phyloP scores from a whole-genome alignment of 2,888 invertebrate genomes.

The Sinotaia quadrata region DNA sequence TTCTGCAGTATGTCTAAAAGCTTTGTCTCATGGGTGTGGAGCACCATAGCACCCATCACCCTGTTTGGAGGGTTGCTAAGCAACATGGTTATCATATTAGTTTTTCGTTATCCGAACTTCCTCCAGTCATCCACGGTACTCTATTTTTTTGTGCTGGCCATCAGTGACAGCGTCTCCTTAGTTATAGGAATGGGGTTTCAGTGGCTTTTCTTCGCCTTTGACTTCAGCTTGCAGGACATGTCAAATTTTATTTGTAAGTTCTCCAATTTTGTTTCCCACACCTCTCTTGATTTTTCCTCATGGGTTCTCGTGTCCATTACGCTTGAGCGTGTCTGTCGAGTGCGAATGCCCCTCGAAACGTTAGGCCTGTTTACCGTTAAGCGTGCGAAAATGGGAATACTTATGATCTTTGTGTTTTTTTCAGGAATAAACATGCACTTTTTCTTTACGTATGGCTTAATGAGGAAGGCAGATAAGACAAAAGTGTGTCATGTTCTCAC shows the following conservation, averaged over 20 bases:
- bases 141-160: constrained; percentile 16
- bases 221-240: constrained; percentile 2
- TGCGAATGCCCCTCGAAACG: constrained; percentile 3
- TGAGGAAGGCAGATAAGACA: not conserved
- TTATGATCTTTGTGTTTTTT: not conserved
- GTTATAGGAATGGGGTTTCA: not conserved
- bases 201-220: constrained; percentile 10
- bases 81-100: constrained; percentile 15
- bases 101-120: constrained; percentile 12
- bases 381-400: not conserved
- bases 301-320: constrained; percentile 24
- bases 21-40: constrained; percentile 5
- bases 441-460: constrained; percentile 14
- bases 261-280: constrained; percentile 14
- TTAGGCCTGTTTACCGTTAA: constrained; percentile 11
- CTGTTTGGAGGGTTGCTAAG: constrained; percentile 8
- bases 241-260: constrained; percentile 16
- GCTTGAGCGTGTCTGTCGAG: constrained; percentile 7
- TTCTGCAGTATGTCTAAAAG: not conserved
- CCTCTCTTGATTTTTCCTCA: constrained; percentile 16
- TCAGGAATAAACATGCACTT: constrained; percentile 7
- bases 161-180: constrained; percentile 18
- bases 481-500: constrained; percentile 3
- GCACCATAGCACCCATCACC: constrained; percentile 11
- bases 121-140: constrained; percentile 16